Evolutionary conservation across 2,797 vertebrate species (phyloP).

Genomic region (Chiroxiphia lanceolata): DNA sequence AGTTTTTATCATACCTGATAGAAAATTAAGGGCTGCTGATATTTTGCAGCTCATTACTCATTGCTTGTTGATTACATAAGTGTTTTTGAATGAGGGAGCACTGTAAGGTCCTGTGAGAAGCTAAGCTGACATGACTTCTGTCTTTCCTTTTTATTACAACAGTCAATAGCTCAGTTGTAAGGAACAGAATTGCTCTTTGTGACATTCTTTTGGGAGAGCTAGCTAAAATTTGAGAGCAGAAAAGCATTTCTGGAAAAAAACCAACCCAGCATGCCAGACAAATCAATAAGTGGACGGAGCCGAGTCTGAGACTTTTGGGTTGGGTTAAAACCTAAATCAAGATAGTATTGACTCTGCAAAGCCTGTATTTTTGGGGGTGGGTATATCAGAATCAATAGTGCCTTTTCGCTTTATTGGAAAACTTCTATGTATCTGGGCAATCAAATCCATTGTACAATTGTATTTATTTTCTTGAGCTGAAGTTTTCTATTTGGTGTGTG

Average conservation of each 20-base stretch:
- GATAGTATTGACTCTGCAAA: not conserved
- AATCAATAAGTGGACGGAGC: conserved; percentile 23
- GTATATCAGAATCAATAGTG: conserved; percentile 1
- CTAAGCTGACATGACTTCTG: conserved; percentile 53
- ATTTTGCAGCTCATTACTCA: conserved; percentile 58
- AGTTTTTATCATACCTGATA: conserved; percentile 50
- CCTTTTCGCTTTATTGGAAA: not conserved
- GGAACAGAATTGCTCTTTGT: conserved; percentile 67
- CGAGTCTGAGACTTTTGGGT: not conserved
- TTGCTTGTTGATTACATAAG: conserved; percentile 68
- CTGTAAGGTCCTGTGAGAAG: conserved; percentile 67
- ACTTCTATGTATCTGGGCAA: not conserved
- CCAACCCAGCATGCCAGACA: not conserved
- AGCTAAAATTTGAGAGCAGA: conserved; percentile 46
- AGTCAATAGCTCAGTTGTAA: conserved; percentile 69
- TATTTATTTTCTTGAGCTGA: not conserved
- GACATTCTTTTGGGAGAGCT: conserved; percentile 56
- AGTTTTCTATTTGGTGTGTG: not conserved
- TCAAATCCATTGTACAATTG: not conserved
- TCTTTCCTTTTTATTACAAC: conserved; percentile 52
- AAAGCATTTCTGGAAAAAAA: conserved; percentile 33
- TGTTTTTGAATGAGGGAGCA: conserved; percentile 63
- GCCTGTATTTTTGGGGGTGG: not conserved
- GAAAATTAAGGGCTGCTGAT: conserved; percentile 49
- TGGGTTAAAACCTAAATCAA: conserved; percentile 27